Conservation (phyloP, 2,888 invertebrate species). For the Orthosia gothica region DNA sequence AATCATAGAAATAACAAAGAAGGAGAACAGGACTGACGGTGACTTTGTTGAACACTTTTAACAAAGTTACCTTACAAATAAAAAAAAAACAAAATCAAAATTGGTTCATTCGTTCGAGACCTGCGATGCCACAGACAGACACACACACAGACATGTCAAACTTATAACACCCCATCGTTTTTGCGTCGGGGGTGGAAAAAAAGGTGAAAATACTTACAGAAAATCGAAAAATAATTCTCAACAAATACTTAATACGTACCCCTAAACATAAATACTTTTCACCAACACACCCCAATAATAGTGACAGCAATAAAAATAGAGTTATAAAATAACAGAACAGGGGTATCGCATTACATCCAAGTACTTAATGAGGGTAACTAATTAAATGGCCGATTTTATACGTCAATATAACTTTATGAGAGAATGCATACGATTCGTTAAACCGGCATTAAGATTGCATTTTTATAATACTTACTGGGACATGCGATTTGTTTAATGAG, state of each 20-base stretch:
- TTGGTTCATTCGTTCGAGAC: too few relatives aligned
- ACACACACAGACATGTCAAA: too few relatives aligned
- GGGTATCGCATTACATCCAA: conserved; percentile 16
- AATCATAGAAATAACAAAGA: too few relatives aligned
- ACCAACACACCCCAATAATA: not conserved
- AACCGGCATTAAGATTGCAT: conserved; percentile 34
- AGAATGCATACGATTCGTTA: conserved; percentile 39
- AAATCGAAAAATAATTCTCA: not conserved
- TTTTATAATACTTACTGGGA: conserved; percentile 28
- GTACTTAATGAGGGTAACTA: conserved; percentile 43
- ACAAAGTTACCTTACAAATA: too few relatives aligned
- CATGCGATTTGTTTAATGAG: conserved; percentile 19
- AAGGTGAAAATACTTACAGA: not conserved
- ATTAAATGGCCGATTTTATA: conserved; percentile 61
- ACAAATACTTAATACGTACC: too few relatives aligned
- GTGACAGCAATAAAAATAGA: conserved; percentile 3
- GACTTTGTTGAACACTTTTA: too few relatives aligned
- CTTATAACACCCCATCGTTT: too few relatives aligned
- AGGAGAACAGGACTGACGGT: too few relatives aligned
- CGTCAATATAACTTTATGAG: conserved; percentile 58
- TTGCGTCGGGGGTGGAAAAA: too few relatives aligned
- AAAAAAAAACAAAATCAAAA: too few relatives aligned
- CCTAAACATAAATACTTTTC: not conserved
- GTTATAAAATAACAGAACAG: conserved; percentile 20
- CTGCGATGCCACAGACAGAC: too few relatives aligned